Percentiles rank a stretch among this genome's conserved stretches.
Evolutionary conservation across 2,113 vertebrate species (phyloP).

Genomic region (Pelobates fuscus): DNA sequence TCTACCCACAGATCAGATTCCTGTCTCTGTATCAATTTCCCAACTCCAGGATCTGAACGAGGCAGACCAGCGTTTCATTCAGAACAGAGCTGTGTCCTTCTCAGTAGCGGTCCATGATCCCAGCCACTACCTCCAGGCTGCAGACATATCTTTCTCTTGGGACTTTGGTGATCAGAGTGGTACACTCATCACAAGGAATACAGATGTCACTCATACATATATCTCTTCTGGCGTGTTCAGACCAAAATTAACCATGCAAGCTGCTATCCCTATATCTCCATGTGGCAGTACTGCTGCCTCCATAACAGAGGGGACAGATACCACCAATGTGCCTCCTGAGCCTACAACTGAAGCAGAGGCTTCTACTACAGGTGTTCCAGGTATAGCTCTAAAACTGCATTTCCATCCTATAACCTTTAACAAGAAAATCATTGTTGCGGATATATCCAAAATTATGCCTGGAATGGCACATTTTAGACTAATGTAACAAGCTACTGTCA

Average conservation of each 20-base stretch:
- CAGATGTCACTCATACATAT: constrained; percentile 84
- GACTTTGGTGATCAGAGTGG: constrained; percentile 90
- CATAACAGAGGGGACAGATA: constrained; percentile 25
- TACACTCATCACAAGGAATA: constrained; percentile 83
- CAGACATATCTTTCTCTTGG: constrained; percentile 90
- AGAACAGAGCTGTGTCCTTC: constrained; percentile 84
- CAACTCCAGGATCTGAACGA: constrained; percentile 76
- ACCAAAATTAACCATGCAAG: constrained; percentile 83
- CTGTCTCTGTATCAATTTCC: constrained; percentile 76
- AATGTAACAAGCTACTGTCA: too few relatives aligned
- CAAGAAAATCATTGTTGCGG: too few relatives aligned
- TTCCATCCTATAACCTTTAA: too few relatives aligned
- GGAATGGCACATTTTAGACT: too few relatives aligned
- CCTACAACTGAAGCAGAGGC: constrained; percentile 52
- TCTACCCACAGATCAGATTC: constrained; percentile 83
- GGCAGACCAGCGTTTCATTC: constrained; percentile 77
- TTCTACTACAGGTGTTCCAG: constrained; percentile 7
- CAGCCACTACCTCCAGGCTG: constrained; percentile 78
- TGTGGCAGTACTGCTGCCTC: constrained; percentile 66
- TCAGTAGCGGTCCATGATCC: constrained; percentile 84
- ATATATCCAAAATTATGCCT: too few relatives aligned
- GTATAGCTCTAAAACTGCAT: too few relatives aligned
- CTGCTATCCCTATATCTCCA: constrained; percentile 76
- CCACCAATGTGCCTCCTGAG: constrained; percentile 46
- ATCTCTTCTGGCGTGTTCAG: constrained; percentile 70